Base-by-base conservation (phyloP, 2,888 invertebrate species). In the Xylota segnis region DNA sequence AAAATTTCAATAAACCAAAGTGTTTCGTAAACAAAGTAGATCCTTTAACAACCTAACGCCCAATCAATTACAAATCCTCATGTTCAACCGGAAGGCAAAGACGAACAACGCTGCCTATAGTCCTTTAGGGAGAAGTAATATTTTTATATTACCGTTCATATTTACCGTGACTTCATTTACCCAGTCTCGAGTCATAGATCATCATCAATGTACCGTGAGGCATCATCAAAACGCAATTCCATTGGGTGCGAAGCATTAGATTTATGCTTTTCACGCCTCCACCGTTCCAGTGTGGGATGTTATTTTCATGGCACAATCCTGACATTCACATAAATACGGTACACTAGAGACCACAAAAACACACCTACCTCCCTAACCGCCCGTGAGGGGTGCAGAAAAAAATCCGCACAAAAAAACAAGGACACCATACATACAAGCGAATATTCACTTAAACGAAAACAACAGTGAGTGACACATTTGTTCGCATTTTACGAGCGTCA, bases 181-280 rank as follows among this genome's bases (percentile, higher is more conserved):
- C 4, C 37, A 14, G 47, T 37, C 45, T 50, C 59, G 32, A 50
- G 66, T 59, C 66, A 68, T 76, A 76, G 66, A 76, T 76, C 76
- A 68, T 76, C 66, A 68, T 76, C 76, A 66, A 34, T 45, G 18
- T 23, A 45, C 54, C 40, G 63, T 63, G 34, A 45, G 54, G 43
- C 63, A 65, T 23, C 72, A 61, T 29, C 65, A 54, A 47, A 75
- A 52, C 65, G 6, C 63, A 75, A 75, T 75, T 37, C 68, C 50
- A 58, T 50, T 50, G 66, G 66, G 68, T 34, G 66, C 50, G 32
- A 52, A 27, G 50, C 50, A 50, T 66, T 68, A 43, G 50, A 76
- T 76, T 76, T 76, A 76, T 76, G 47, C n/a, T 50, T 72, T 59
- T 37, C 72, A 72, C 59, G 50, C 59, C 59, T 61, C 12, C 16